A percentile compares a stretch with the other conserved stretches of the same genome.
Evolutionary conservation across 2,113 vertebrate genomes (phyloP).

Genomic region (Uria aalge): DNA sequence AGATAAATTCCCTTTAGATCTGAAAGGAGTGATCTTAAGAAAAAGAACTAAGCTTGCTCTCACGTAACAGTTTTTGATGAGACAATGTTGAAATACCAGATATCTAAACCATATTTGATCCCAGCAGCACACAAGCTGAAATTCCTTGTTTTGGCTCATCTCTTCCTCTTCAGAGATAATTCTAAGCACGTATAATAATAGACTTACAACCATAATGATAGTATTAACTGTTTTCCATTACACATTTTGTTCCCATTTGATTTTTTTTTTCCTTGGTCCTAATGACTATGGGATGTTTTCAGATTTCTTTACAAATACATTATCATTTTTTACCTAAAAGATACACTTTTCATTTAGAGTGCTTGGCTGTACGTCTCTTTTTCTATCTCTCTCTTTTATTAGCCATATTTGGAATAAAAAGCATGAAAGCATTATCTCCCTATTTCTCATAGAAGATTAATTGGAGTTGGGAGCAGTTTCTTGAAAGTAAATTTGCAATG

Average conservation of each 20-base stretch:
- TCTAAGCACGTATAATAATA: not conserved
- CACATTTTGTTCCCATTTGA: not conserved
- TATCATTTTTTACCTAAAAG: not conserved
- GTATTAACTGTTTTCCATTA: not conserved
- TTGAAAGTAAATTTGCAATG: constrained; percentile 36
- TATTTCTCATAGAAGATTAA: constrained; percentile 19
- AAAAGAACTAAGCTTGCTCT: not conserved
- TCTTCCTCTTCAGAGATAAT: not conserved
- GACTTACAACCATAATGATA: not conserved
- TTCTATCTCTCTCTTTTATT: not conserved
- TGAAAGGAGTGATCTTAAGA: not conserved
- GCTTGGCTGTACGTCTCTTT: not conserved
- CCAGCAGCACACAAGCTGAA: not conserved
- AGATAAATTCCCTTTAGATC: not conserved
- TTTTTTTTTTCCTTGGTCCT: not conserved
- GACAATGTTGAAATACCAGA: not conserved
- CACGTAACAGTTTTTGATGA: not conserved
- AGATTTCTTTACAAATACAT: not conserved
- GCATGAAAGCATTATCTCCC: not conserved
- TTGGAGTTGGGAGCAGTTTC: constrained; percentile 5
- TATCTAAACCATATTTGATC: not conserved
- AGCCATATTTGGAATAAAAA: not conserved
- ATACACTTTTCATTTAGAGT: not conserved
- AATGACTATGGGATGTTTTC: not conserved
- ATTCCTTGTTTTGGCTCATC: not conserved